A percentile compares a stretch with the other conserved stretches of the same genome.
Evolutionary conservation across 1,140 invertebrate genomes (phyloP).

Genomic region (Lucilia cuprina): DNA sequence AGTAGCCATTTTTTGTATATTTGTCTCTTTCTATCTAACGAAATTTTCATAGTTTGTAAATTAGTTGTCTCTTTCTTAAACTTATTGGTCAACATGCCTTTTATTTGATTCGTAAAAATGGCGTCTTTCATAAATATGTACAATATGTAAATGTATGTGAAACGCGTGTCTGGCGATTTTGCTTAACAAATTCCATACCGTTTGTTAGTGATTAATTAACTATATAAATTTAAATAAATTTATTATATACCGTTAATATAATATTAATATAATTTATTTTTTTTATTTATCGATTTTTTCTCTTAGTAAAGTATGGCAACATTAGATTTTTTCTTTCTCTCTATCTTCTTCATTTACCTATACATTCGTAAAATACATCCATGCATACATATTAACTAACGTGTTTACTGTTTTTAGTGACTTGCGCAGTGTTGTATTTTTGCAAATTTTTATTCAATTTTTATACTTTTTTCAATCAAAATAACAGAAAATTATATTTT

Average conservation of each 20-base stretch:
- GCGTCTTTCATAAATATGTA: slow-evolving; percentile 3
- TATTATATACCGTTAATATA: not conserved
- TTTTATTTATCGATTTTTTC: not conserved
- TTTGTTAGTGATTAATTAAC: not conserved
- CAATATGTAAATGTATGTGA: not conserved
- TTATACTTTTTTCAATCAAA: not conserved
- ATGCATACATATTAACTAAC: slow-evolving; percentile 16
- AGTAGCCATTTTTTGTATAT: slow-evolving; percentile 21
- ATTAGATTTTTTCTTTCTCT: not conserved
- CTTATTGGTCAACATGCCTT: not conserved
- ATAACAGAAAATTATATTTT: not conserved
- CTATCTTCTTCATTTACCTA: not conserved
- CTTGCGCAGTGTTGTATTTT: slow-evolving; percentile 34
- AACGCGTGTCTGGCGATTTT: slow-evolving; percentile 4
- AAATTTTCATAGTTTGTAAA: not conserved
- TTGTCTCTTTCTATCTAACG: not conserved
- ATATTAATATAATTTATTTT: not conserved
- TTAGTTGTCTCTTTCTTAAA: slow-evolving; percentile 1
- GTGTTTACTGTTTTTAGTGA: slow-evolving; percentile 15
- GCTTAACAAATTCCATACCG: not conserved
- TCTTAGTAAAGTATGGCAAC: slow-evolving; percentile 9
- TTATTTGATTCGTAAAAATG: slow-evolving; percentile 24
- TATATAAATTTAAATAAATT: not conserved
- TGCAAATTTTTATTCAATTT: not conserved
- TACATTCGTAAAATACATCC: not conserved